These are phyloP conservation scores for Dexiosoma caninum DNA, from an alignment of 2,888 invertebrate genomes.

Conservation along the genomic window DNA sequence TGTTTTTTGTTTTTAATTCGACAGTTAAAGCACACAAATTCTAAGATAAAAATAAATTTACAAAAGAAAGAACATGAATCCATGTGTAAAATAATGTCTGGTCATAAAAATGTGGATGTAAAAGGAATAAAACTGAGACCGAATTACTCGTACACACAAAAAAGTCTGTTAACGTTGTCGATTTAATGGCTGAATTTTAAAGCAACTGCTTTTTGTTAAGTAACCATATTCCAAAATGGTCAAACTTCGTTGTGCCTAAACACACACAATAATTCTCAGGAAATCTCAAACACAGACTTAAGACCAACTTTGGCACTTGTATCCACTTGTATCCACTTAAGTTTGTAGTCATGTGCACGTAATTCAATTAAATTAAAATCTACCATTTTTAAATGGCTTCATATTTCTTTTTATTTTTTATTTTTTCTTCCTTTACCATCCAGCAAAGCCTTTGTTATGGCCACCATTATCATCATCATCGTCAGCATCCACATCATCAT, in stretches of 20 bases:
- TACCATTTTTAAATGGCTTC: slow-evolving; percentile 48
- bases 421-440: neutral
- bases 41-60: slow-evolving; percentile 55
- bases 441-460: neutral
- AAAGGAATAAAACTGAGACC: slow-evolving; percentile 24
- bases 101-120: slow-evolving; percentile 20
- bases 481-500: slow-evolving; percentile 12
- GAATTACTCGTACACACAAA: slow-evolving; percentile 12
- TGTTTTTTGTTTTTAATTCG: slow-evolving; percentile 3
- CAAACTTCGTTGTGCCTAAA: slow-evolving; percentile 16
- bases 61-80: slow-evolving; percentile 65
- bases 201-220: slow-evolving; percentile 17
- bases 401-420: slow-evolving; percentile 27
- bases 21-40: slow-evolving; percentile 40
- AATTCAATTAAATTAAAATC: slow-evolving; percentile 65
- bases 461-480: slow-evolving; percentile 6
- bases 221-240: slow-evolving; percentile 20
- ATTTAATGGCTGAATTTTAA: slow-evolving; percentile 22
- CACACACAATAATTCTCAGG: neutral
- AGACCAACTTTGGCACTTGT: slow-evolving; percentile 47
- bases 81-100: slow-evolving; percentile 65
- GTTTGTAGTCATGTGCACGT: slow-evolving; percentile 64
- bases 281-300: slow-evolving; percentile 28
- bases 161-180: slow-evolving; percentile 24
- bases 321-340: slow-evolving; percentile 61